Percentiles rank a stretch among this genome's conserved stretches.
Conservation (phyloP, 2,113 vertebrate genomes). For the Dasyurus viverrinus region DNA sequence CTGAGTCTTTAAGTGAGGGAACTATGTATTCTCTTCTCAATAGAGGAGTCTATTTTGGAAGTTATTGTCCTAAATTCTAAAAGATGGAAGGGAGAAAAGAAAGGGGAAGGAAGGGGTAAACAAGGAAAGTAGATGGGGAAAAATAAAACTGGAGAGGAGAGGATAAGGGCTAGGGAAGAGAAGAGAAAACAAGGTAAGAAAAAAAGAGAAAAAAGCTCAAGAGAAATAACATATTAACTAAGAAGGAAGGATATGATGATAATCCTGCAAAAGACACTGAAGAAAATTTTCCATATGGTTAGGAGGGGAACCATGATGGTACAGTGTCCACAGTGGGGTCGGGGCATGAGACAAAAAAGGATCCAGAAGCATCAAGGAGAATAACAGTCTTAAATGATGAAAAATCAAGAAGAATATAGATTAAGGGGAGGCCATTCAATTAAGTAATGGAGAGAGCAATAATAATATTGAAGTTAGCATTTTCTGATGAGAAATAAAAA, state of each 20-base stretch:
- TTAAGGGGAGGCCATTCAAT: no score
- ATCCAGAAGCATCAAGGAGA: no score
- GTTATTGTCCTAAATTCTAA: not conserved
- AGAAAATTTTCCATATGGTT: not conserved
- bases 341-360: no score
- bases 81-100: not conserved
- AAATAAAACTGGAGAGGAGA: no score
- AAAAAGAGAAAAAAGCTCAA: not conserved
- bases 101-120: not conserved
- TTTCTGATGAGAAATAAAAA: no score
- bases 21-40: not conserved
- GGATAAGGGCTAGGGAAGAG: not conserved
- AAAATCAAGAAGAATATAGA: not conserved
- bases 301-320: not conserved
- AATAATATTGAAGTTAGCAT: no score
- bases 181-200: not conserved
- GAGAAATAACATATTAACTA: not conserved
- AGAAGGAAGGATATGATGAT: not conserved
- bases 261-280: not conserved
- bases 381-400: not conserved
- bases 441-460: no score
- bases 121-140: no score
- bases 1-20: not conserved
- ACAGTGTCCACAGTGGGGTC: not conserved
- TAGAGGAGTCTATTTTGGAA: not conserved